Evolutionary conservation across 2,113 vertebrate genomes (phyloP), one percentile per base, ranked within the genome.

Genomic region (Limanda limanda): DNA sequence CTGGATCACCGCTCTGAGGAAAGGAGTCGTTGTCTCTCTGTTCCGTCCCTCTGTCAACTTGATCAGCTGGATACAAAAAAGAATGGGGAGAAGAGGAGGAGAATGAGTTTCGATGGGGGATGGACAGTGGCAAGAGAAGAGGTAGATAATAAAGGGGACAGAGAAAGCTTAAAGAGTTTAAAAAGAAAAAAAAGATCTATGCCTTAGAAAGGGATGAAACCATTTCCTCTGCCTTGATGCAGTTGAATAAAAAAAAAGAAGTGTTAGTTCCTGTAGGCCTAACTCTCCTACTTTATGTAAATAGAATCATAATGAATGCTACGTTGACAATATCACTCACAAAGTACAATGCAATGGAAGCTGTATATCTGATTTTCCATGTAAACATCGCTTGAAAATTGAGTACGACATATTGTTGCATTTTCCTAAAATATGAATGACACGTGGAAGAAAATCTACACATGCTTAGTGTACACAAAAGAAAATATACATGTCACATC

Each of bases 1-100:
- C 51, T 54, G 70, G 66, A 66, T 27, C 73, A 57, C 74, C 60
- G 51, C 35, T 74, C 81, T 55, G 71, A 27, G n/a, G 68, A 81
- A 8, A 1, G 54, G 74, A 63, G 75, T 91, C 77, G 31, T 61
- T 54, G 3, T 51, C 71, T 68, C 55, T 85, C 17, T 71, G 76
- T 79, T 86, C 89, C 73, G 86, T 83, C 71, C 79, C 82, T 81
- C 63, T 15, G 56, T 82, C 60, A 78, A 80, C 73, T 66, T 78
- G 81, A 82, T 57, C 45, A 21, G 27, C 86, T 91, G 73, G 14
- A 85, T 56, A 74, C 52, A 70, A 78, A 71, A 24, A 52, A 23
- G 45, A 18, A 66, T 1, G 55, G 13, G 74, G 17, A 72, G 47
- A 18, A 45, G 31, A 57, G 67, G 9, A 27, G 48, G 62, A 70